Evolutionary conservation across 2,113 vertebrate genomes (phyloP).

Genomic region (Protobothrops mucrosquamatus): DNA sequence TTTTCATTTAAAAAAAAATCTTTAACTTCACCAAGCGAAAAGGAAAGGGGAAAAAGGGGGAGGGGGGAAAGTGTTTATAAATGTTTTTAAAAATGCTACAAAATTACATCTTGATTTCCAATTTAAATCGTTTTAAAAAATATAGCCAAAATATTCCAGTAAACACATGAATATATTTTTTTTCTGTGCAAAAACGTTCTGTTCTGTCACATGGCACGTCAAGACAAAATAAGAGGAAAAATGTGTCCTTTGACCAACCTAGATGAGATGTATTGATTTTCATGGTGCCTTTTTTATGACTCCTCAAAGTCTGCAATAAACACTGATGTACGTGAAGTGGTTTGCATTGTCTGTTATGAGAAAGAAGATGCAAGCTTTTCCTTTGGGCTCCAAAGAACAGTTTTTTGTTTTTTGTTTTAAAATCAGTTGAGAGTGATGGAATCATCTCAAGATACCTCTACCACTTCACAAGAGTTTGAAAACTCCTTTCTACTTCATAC

Average conservation of each 20-base stretch:
- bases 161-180: conserved; percentile 46
- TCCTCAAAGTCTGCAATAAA: conserved; percentile 86
- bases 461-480: background rate
- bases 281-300: conserved; percentile 85
- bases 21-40: conserved; percentile 48
- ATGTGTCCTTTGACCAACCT: conserved; percentile 51
- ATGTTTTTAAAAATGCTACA: conserved; percentile 48
- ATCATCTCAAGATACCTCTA: background rate
- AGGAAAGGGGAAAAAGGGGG: conserved; percentile 13
- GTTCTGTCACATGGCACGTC: conserved; percentile 67
- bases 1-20: background rate
- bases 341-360: conserved; percentile 54
- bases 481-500: background rate
- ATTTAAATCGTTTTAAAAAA: conserved; percentile 54
- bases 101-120: conserved; percentile 48
- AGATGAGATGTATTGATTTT: conserved; percentile 75
- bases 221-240: conserved; percentile 41
- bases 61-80: conserved; percentile 34
- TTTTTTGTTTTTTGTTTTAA: background rate
- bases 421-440: background rate
- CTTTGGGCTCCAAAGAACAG: conserved; percentile 22
- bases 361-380: background rate
- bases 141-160: conserved; percentile 43
- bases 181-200: conserved; percentile 63
- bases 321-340: conserved; percentile 66